phyloP scores from a whole-genome alignment of 1,140 invertebrate genomes.

The Caenorhabditis latens region DNA sequence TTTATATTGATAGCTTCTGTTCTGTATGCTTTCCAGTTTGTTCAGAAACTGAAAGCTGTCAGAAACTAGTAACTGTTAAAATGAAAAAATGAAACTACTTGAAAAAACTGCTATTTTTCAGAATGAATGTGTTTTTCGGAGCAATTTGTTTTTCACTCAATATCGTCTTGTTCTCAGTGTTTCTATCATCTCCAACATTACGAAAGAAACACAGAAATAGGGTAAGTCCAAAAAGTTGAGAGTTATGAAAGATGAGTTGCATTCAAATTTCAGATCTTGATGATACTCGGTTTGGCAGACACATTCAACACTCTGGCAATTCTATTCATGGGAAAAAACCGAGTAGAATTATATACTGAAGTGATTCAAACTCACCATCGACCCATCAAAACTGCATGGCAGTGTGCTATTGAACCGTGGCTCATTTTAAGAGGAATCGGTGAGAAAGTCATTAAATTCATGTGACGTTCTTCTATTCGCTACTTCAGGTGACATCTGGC shows the following conservation, averaged over 20 bases:
- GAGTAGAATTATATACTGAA: constrained; percentile 56
- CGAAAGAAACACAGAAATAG: constrained; percentile 29
- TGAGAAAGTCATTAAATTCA: neutral
- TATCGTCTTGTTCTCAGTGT: constrained; percentile 20
- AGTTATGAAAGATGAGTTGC: too few relatives aligned
- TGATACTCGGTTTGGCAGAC: constrained; percentile 58
- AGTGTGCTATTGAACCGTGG: constrained; percentile 65
- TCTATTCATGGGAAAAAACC: constrained; percentile 57
- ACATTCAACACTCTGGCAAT: constrained; percentile 51
- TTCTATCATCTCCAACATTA: constrained; percentile 27
- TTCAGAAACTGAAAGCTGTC: too few relatives aligned
- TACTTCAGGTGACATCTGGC: constrained; percentile 54
- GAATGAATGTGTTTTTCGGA: constrained; percentile 51
- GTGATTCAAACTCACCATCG: constrained; percentile 45
- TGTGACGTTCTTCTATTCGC: neutral
- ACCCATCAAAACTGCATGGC: constrained; percentile 60
- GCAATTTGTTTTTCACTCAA: constrained; percentile 47
- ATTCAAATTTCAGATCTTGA: constrained; percentile 32
- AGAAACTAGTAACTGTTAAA: neutral
- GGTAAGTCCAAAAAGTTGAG: neutral
- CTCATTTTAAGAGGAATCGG: constrained; percentile 65
- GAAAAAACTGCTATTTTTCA: neutral
- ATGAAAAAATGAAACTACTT: neutral
- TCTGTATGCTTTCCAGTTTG: too few relatives aligned
- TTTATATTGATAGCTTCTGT: too few relatives aligned